Conservation (phyloP, 1,140 invertebrate species). For the Maniola jurtina region DNA sequence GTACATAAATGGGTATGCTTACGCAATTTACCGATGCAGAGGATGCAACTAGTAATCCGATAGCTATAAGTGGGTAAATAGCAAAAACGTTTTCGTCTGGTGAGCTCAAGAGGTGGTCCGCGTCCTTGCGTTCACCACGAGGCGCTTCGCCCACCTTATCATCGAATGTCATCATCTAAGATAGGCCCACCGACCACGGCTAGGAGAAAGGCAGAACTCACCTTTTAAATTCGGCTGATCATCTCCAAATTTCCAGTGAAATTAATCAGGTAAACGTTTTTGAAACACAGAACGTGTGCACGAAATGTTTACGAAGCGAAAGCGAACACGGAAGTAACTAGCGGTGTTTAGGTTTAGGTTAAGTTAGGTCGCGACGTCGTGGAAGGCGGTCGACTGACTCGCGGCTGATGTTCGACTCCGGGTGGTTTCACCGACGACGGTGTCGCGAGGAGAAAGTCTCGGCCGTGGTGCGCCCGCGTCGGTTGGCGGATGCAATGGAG, state of each 20-base stretch:
- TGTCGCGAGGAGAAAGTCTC: slow-evolving; percentile 77
- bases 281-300: slow-evolving; percentile 57
- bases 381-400: slow-evolving; percentile 57
- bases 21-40: slow-evolving; percentile 37
- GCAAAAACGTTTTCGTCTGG: slow-evolving; percentile 34
- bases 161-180: slow-evolving; percentile 64
- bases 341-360: slow-evolving; percentile 25
- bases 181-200: slow-evolving; percentile 40
- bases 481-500: slow-evolving; percentile 52
- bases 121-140: slow-evolving; percentile 73
- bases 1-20: slow-evolving; percentile 32
- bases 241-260: slow-evolving; percentile 38
- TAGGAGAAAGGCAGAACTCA: slow-evolving; percentile 63
- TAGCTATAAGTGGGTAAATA: slow-evolving; percentile 35
- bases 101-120: slow-evolving; percentile 34
- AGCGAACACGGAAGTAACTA: slow-evolving; percentile 58
- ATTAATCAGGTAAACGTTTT: slow-evolving; percentile 40
- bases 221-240: slow-evolving; percentile 54
- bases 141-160: slow-evolving; percentile 60
- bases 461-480: slow-evolving; percentile 64
- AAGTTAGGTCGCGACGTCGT: slow-evolving; percentile 35
- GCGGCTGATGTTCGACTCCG: slow-evolving; percentile 61
- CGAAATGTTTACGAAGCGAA: slow-evolving; percentile 70
- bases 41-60: slow-evolving; percentile 29
- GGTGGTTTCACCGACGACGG: slow-evolving; percentile 57